Percentiles rank a stretch among this genome's conserved stretches.
These are phyloP conservation scores for Tineola bisselliella DNA, from an alignment of 2,888 invertebrate genomes.

Conservation along the genomic window DNA sequence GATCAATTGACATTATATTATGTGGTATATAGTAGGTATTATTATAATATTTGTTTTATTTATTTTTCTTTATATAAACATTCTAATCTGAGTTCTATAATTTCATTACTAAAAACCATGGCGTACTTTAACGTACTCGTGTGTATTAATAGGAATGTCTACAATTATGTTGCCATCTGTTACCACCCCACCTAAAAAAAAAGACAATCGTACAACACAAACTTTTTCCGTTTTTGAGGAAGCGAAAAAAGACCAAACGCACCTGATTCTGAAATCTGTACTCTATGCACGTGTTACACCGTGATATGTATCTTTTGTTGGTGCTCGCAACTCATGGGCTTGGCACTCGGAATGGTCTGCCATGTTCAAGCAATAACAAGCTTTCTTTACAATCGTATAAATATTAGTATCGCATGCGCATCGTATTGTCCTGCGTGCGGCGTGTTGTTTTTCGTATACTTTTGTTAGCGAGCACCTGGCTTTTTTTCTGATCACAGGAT, in stretches of 20 bases:
- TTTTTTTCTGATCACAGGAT: conserved; percentile 48
- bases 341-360: conserved; percentile 23
- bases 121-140: neutral
- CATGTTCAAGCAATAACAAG: conserved; percentile 34
- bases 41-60: no score
- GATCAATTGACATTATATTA: neutral
- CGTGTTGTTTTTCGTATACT: conserved; percentile 40
- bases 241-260: neutral
- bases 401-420: conserved; percentile 26
- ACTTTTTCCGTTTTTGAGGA: neutral
- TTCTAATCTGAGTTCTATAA: no score
- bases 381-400: conserved; percentile 27
- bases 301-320: conserved; percentile 45
- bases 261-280: neutral
- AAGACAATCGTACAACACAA: neutral
- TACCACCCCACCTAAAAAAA: neutral
- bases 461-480: conserved; percentile 54
- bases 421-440: conserved; percentile 27
- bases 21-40: no score
- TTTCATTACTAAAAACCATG: no score
- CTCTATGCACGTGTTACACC: conserved; percentile 53
- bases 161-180: neutral
- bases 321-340: conserved; percentile 38
- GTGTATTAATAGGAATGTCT: no score
- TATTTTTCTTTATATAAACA: no score